phyloP scores from a whole-genome alignment of 2,113 vertebrate species.

The Pseudolaguvia tuberculata region DNA sequence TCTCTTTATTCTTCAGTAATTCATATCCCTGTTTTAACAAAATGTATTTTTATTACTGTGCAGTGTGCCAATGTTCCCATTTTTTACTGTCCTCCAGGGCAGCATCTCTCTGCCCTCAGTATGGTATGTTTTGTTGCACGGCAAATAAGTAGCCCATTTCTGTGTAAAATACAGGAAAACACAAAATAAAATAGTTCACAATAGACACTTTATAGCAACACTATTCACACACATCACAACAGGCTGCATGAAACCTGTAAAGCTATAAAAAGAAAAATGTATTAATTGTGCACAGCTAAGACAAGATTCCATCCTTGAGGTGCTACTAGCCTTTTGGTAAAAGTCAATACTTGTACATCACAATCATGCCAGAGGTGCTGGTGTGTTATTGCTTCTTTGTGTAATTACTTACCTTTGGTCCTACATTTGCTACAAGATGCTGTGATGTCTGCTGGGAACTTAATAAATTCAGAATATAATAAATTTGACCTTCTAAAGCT shows the following conservation, averaged over 20 bases:
- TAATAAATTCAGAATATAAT: not conserved
- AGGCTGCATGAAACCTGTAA: conserved; percentile 3
- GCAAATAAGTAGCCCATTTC: conserved; percentile 5
- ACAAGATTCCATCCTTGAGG: not conserved
- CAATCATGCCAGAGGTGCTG: not conserved
- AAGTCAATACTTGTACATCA: conserved; percentile 8
- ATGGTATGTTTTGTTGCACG: too few relatives aligned
- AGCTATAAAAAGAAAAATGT: not conserved
- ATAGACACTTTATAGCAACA: conserved; percentile 29
- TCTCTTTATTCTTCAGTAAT: too few relatives aligned
- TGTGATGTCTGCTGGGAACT: not conserved
- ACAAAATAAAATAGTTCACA: conserved; percentile 40
- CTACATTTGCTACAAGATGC: not conserved
- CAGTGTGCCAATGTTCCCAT: too few relatives aligned
- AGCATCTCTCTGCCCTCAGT: too few relatives aligned
- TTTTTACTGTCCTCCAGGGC: too few relatives aligned
- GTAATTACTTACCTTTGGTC: not conserved
- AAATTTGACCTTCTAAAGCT: not conserved
- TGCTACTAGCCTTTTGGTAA: conserved; percentile 15
- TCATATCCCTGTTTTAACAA: too few relatives aligned
- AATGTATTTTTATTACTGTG: too few relatives aligned
- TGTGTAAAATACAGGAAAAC: conserved; percentile 22
- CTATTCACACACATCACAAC: conserved; percentile 29
- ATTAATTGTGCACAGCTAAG: not conserved
- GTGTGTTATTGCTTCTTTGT: not conserved